Evolutionary conservation across 2,113 vertebrate genomes (phyloP).

Genomic region (Balaeniceps rex): DNA sequence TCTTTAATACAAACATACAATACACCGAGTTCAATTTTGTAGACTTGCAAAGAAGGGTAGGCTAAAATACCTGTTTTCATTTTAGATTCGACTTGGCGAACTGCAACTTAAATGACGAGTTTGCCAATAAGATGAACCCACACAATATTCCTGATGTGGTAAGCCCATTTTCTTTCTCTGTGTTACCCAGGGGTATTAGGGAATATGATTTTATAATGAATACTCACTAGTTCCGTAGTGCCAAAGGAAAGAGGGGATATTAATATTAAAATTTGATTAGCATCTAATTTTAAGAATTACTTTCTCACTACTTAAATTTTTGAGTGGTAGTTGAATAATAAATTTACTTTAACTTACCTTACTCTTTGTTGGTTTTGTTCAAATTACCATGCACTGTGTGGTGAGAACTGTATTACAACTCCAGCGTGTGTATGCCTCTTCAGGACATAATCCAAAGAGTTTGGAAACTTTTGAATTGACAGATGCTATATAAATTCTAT

Average conservation of each 20-base stretch:
- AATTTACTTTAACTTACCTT: background rate
- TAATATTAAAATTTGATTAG: background rate
- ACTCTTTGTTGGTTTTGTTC: background rate
- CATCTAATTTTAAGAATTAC: background rate
- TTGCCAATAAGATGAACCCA: conserved; percentile 94
- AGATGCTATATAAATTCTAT: rapidly evolving
- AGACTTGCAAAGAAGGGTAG: background rate
- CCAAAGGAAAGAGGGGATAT: background rate
- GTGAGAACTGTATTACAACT: background rate
- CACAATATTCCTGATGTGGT: conserved; percentile 93
- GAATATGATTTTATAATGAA: background rate
- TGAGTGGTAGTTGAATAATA: background rate
- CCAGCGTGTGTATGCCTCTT: background rate
- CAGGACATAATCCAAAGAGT: background rate
- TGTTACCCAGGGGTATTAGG: background rate
- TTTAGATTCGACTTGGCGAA: conserved; percentile 93
- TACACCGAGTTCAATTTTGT: background rate
- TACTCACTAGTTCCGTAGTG: background rate
- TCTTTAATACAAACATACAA: background rate
- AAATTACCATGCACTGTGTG: background rate
- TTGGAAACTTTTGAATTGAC: background rate
- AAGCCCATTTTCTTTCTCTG: conserved; percentile 33
- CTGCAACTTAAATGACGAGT: conserved; percentile 93
- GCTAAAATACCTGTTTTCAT: background rate
- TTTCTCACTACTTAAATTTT: background rate